Base-by-base conservation (phyloP, 2,888 invertebrate species). In the Azorinus chamasolen region DNA sequence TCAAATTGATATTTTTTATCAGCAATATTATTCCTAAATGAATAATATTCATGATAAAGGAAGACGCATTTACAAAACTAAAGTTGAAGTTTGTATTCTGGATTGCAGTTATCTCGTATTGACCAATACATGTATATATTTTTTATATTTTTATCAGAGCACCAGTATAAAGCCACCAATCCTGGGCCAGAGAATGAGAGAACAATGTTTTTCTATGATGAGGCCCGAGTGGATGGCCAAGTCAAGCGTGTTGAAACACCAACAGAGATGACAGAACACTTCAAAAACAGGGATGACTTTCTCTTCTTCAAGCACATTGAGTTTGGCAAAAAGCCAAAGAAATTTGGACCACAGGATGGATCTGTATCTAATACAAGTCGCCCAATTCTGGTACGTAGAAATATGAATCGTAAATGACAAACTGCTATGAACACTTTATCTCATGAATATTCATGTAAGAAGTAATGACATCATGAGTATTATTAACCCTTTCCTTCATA, bases 151-250 rank as follows among this genome's bases (percentile, higher is more conserved):
- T 58, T 43, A 22, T 2, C 80, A 92, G 93, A 93, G 58, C 93
- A 93, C 69, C 86, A 86, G 51, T 93, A 90, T 82, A 89, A 88
- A 62, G 88, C 89, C 27, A 90, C 88, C 54, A 87, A 85, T 18
- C 90, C 92, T 4, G 92, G 89, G 1, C 88, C 91, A 8, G 93
- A 93, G 81, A 93, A 88, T 73, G 92, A 95, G 80, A 94, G 95
- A 78, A 93, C 96, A 93, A 95, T 65, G 93, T 94, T 78, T 69
- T 95, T 94, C 91, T 95, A 95, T 87, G 85, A 94, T 88, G 89
- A 93, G 75, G 95, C 96, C 0, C 94, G 97, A 2, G 91, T 95
- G 6, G 97, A 97, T 90, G 96, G 96, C 3, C 94, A 97, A 43
- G 93, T 87, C 25, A 91, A 90, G 61, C 81, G 93, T 32, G 88